phyloP scores from a whole-genome alignment of 2,113 vertebrate genomes.

The Halichoeres trimaculatus region DNA sequence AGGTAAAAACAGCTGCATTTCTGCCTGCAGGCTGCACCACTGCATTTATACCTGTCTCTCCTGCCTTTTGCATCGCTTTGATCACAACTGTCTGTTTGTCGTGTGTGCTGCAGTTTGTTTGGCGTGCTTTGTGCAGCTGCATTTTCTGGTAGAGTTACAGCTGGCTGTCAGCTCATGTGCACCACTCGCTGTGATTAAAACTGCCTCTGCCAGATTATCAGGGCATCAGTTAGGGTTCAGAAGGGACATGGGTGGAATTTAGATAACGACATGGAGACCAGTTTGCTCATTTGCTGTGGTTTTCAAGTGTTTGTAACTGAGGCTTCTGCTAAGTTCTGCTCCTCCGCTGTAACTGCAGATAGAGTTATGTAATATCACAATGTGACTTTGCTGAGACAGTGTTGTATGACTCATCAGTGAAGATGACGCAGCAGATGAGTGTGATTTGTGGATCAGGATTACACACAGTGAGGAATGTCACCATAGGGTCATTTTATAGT shows the following conservation, averaged over 20 bases:
- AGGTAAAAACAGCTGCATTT: conserved; percentile 78
- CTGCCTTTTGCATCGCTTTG: conserved; percentile 32
- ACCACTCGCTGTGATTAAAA: conserved; percentile 29
- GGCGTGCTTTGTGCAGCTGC: conserved; percentile 45
- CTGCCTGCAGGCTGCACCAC: conserved; percentile 33
- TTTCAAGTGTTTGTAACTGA: conserved; percentile 13
- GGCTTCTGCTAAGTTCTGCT: conserved; percentile 17
- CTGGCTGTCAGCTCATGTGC: conserved; percentile 38
- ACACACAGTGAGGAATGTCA: conserved; percentile 12
- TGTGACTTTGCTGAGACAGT: conserved; percentile 57
- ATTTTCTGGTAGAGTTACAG: conserved; percentile 39
- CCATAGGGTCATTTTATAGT: neutral
- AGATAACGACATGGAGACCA: neutral
- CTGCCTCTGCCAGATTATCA: conserved; percentile 20
- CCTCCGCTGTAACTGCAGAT: conserved; percentile 52
- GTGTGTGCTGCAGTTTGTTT: conserved; percentile 52
- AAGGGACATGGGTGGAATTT: neutral
- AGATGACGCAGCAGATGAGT: conserved; percentile 60
- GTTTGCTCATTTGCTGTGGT: conserved; percentile 36
- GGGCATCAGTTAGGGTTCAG: neutral
- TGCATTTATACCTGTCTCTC: conserved; percentile 28
- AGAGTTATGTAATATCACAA: conserved; percentile 61
- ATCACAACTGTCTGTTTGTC: conserved; percentile 25
- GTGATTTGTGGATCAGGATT: conserved; percentile 32
- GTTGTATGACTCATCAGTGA: conserved; percentile 63